phyloP scores from a whole-genome alignment of 2,797 vertebrate species.

The Catamblyrhynchus diadema region DNA sequence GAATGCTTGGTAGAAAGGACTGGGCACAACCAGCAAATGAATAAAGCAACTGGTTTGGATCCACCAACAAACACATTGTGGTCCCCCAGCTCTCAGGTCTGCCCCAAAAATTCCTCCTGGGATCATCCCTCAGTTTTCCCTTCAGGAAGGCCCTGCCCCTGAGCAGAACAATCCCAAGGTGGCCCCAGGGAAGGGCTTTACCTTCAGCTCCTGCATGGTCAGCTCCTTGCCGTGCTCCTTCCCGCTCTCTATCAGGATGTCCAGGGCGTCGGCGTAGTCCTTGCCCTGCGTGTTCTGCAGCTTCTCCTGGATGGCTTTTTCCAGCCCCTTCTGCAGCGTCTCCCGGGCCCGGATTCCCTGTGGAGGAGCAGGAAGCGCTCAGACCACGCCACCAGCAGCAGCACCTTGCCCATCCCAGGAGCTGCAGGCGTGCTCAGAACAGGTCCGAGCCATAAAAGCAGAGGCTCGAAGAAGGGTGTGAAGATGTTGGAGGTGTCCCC shows the following conservation, averaged over 20 bases:
- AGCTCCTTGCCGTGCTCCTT: conserved; percentile 93
- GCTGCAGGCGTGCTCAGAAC: background rate
- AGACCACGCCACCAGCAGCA: accelerated
- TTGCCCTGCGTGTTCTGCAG: conserved; percentile 89
- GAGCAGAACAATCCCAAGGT: background rate
- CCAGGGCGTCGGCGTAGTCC: conserved; percentile 91
- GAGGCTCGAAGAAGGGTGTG: background rate
- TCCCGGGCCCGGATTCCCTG: conserved; percentile 95
- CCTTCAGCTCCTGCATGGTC: conserved; percentile 98
- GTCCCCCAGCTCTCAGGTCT: background rate
- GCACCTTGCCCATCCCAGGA: background rate
- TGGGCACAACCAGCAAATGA: background rate
- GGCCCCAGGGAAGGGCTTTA: conserved; percentile 9
- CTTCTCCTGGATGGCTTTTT: conserved; percentile 96
- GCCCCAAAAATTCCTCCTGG: background rate
- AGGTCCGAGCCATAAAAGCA: background rate
- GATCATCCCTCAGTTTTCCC: background rate
- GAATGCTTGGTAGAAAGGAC: background rate
- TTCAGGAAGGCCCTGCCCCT: accelerated
- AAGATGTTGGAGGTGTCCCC: background rate
- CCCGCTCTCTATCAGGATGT: conserved; percentile 93
- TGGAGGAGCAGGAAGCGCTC: background rate
- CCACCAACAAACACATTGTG: accelerated
- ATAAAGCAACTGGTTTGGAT: background rate
- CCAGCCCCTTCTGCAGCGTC: conserved; percentile 88